Conservation (phyloP, 2,113 vertebrate genomes). For the Ochotona princeps region DNA sequence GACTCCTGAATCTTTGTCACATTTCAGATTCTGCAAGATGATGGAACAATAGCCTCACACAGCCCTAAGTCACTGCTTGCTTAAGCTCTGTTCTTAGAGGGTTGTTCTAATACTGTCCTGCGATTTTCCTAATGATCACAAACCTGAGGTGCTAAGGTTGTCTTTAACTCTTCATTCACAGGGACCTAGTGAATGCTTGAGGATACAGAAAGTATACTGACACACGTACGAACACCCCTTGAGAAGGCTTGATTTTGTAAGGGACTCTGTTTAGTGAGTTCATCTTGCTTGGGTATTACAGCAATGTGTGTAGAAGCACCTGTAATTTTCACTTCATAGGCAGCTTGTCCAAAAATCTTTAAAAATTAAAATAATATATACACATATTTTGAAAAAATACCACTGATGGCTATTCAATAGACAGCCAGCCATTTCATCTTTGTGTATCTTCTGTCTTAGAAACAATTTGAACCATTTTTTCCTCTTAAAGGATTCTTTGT, state of each 20-base stretch:
- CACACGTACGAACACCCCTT: not conserved
- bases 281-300: not conserved
- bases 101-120: constrained; percentile 31
- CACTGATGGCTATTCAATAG: not conserved
- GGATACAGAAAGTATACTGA: not conserved
- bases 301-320: not conserved
- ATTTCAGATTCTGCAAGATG: constrained; percentile 58
- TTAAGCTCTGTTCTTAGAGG: constrained; percentile 33
- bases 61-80: constrained; percentile 47
- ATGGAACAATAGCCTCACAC: constrained; percentile 42
- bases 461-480: constrained; percentile 4
- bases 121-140: constrained; percentile 51
- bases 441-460: not conserved
- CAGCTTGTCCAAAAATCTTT: not conserved
- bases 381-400: not conserved
- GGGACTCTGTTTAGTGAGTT: not conserved
- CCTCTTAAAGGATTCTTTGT: not conserved
- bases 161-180: constrained; percentile 46
- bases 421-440: not conserved
- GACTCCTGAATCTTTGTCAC: constrained; percentile 44
- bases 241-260: not conserved
- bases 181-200: not conserved
- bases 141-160: constrained; percentile 50
- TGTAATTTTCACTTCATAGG: not conserved
- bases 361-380: constrained; percentile 21